These are phyloP conservation scores for Erebia aethiops DNA, from an alignment of 2,888 invertebrate species.

Conservation along the genomic window DNA sequence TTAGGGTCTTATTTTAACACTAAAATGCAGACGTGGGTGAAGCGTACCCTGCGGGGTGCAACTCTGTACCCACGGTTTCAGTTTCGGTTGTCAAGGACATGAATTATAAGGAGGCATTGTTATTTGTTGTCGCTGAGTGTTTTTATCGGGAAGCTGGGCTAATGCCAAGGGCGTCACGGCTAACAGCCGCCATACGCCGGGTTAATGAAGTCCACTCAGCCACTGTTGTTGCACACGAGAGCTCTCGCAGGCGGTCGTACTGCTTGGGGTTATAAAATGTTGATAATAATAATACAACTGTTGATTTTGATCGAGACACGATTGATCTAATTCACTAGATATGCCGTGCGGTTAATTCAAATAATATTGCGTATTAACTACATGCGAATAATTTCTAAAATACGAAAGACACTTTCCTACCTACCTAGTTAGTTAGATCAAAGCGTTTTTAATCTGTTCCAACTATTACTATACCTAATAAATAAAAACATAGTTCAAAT, in stretches of 20 bases:
- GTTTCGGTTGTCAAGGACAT: slow-evolving; percentile 75
- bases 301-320: slow-evolving; percentile 26
- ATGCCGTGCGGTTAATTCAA: not conserved
- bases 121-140: slow-evolving; percentile 70
- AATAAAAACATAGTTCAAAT: too few species aligned
- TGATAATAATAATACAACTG: slow-evolving; percentile 44
- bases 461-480: too few species aligned
- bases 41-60: slow-evolving; percentile 46
- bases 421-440: too few species aligned
- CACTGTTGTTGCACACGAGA: slow-evolving; percentile 69
- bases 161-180: slow-evolving; percentile 75
- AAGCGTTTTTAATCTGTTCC: too few species aligned
- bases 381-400: not conserved
- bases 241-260: slow-evolving; percentile 59
- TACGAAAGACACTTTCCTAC: too few species aligned
- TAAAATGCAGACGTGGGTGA: slow-evolving; percentile 67
- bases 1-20: slow-evolving; percentile 8
- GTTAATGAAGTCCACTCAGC: slow-evolving; percentile 70
- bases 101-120: slow-evolving; percentile 73
- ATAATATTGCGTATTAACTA: not conserved
- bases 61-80: slow-evolving; percentile 54
- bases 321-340: slow-evolving; percentile 13
- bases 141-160: slow-evolving; percentile 71
- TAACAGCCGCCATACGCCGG: slow-evolving; percentile 74
- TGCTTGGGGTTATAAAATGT: slow-evolving; percentile 58